Evolutionary conservation across 2,113 vertebrate species (phyloP), one percentile per base, ranked within the genome.

Genomic region (Rhinogobius similis): DNA sequence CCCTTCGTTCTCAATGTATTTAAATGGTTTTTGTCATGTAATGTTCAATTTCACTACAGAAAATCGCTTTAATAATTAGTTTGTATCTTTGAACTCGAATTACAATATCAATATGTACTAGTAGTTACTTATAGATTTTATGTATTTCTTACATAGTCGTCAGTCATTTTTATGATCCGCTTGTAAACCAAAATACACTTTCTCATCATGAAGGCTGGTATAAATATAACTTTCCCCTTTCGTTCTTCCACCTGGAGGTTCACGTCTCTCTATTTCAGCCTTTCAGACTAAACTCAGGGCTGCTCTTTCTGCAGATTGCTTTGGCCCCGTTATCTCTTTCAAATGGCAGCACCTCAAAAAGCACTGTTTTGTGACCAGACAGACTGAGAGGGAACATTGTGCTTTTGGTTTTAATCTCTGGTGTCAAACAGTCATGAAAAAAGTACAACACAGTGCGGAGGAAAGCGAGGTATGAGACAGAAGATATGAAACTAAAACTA

Each of bases 271-370:
- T 62, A 56, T 59, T 16, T 53, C 65, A 41, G 32, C 72, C 62
- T 68, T 61, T 63, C 75, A 61, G 1, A 72, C 70, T 55, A 76
- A 73, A 76, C 52, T 44, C 69, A 38, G 50, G 70, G 44, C 21
- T 26, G 10, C 0, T 58, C 64, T 58, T 67, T 67, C 52, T 68
- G 43, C 64, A 82, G 70, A 86, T 77, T 72, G 66, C 65, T 56
- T 72, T 44, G 44, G 72, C 69, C 65, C 56, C 10, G 64, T 82
- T 86, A 82, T 87, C 84, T 76, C 43, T 48, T 53, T 62, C 55
- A 72, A 50, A 44, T 74, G 67, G 64, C 77, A 52, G 72, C 53
- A 50, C 39, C 68, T 75, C 41, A 0, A 46, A 72, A 69, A 52
- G 71, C 76, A 24, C 32, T 36, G 2, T 53, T 67, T 74, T 72